Evolutionary conservation across 2,888 invertebrate genomes (phyloP).

Genomic region (Dromius quadrimaculatus): DNA sequence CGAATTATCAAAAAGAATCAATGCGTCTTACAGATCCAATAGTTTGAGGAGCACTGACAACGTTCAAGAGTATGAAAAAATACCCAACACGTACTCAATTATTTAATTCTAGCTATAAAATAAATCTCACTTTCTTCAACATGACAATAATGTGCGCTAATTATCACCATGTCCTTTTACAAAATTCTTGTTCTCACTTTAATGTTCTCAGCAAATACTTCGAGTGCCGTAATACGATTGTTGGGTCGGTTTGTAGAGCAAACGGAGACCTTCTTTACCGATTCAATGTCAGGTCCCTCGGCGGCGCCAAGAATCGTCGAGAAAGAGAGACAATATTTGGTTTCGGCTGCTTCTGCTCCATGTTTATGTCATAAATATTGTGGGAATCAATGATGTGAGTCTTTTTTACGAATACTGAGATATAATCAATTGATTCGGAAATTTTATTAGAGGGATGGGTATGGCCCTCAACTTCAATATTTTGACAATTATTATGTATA

Average conservation of each 20-base stretch:
- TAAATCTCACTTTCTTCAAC: conserved; percentile 1
- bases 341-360: neutral
- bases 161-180: conserved; percentile 7
- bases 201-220: conserved; percentile 2
- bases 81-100: neutral
- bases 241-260: conserved; percentile 30
- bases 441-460: too few relatives aligned
- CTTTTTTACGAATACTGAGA: too few relatives aligned
- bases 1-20: too few relatives aligned
- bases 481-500: too few relatives aligned
- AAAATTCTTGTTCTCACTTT: conserved; percentile 7
- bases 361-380: too few relatives aligned
- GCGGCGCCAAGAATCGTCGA: conserved; percentile 13
- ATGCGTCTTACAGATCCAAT: too few relatives aligned
- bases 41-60: too few relatives aligned
- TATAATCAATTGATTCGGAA: too few relatives aligned
- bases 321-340: neutral
- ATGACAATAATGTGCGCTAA: conserved; percentile 12
- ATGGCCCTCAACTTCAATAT: too few relatives aligned
- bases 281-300: conserved; percentile 38
- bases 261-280: conserved; percentile 21
- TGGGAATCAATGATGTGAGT: too few relatives aligned
- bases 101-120: too few relatives aligned
- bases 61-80: neutral
- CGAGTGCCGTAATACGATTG: neutral